Evolutionary conservation across 2,113 vertebrate species (phyloP), one percentile per base, ranked within the genome.

Genomic region (Sardina pilchardus): DNA sequence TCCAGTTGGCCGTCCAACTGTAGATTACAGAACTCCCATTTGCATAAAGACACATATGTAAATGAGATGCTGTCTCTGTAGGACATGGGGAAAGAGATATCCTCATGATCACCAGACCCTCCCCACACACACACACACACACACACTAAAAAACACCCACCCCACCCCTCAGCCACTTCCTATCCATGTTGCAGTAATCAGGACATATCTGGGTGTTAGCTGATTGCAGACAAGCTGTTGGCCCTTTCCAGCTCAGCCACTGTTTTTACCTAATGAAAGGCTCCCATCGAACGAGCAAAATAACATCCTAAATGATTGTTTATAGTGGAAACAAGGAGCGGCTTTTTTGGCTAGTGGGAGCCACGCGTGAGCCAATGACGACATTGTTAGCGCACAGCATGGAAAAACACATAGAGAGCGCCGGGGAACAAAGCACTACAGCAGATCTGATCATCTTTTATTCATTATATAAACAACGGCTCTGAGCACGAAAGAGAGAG

Each of bases 381-480:
- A 92, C 88, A 92, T 93, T 94, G 93, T 94, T 94, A 92, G 92
- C 88, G 88, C 89, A 87, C 88, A 91, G 84, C 85, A 80, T 83
- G 85, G 84, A 87, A 88, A 87, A 90, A 90, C 82, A 90, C 83
- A 88, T 87, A 78, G 30, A 89, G 92, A 94, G 92, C 92, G 48
- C 53, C 21, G 21, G 93, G 91, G 92, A 93, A 94, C 93, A 94
- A 95, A 93, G 91, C 90, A 90, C 87, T 89, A 88, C 91, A 92
- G 92, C 91, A 91, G 90, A 94, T 92, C 91, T 90, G 89, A 92
- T 93, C 94, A 93, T 93, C 93, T 93, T 93, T 94, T 94, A 94
- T 94, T 94, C 92, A 94, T 93, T 94, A 94, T 90, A 92, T 93
- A 93, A 93, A 93, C 93, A 92, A 93, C 93, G 93, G 94, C 94